These are phyloP conservation scores for Panagrolaimus sp. DNA, from an alignment of 1,140 invertebrate genomes.

Conservation along the genomic window DNA sequence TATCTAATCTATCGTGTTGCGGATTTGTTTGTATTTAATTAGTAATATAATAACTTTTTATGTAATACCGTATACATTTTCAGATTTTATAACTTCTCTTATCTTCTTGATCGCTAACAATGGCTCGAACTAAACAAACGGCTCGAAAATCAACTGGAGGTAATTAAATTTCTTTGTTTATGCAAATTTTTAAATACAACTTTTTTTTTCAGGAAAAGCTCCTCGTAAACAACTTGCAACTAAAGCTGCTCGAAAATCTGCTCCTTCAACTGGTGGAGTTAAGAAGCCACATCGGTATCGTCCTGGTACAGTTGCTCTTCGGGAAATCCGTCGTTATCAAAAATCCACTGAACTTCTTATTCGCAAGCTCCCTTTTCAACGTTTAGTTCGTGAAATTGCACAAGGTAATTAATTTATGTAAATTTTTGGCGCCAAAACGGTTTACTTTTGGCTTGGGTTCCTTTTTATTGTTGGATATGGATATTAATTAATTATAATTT, in stretches of 20 bases:
- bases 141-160: slow-evolving; percentile 68
- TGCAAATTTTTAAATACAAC: too few relatives aligned
- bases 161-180: too few relatives aligned
- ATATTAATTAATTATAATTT: too few relatives aligned
- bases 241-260: slow-evolving; percentile 72
- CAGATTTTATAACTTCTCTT: too few relatives aligned
- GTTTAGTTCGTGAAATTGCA: slow-evolving; percentile 71
- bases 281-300: slow-evolving; percentile 71
- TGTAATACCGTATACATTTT: too few relatives aligned
- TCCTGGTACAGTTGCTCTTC: slow-evolving; percentile 61
- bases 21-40: too few relatives aligned
- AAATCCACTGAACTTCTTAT: slow-evolving; percentile 72
- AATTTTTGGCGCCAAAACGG: too few relatives aligned
- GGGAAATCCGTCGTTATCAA: slow-evolving; percentile 63
- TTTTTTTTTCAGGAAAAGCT: slow-evolving; percentile 76
- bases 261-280: slow-evolving; percentile 71
- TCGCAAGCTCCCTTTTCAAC: slow-evolving; percentile 63
- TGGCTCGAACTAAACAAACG: slow-evolving; percentile 80
- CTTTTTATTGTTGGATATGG: too few relatives aligned
- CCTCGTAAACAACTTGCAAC: slow-evolving; percentile 80
- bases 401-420: slow-evolving; percentile 63
- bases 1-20: too few relatives aligned
- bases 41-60: too few relatives aligned
- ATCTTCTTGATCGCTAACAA: slow-evolving; percentile 49
- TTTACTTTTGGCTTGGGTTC: too few relatives aligned